These are phyloP conservation scores for Tarsius wallacei DNA, from an alignment of 2,797 vertebrate species.

Conservation along the genomic window DNA sequence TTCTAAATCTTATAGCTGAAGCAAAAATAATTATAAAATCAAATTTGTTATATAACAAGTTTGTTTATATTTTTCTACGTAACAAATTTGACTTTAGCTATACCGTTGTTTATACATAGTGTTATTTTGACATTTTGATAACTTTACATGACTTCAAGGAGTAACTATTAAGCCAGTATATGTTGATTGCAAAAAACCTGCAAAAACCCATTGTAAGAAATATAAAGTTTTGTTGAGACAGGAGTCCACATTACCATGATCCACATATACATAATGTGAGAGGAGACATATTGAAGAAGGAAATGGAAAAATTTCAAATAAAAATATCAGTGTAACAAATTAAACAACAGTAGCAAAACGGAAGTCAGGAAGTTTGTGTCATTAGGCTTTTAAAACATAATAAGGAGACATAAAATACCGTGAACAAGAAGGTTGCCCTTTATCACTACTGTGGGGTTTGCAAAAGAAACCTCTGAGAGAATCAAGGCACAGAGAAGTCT, in stretches of 20 bases:
- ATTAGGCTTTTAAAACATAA: constrained; percentile 8
- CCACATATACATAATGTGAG: constrained; percentile 40
- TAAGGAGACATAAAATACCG: not conserved
- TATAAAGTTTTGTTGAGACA: constrained; percentile 65
- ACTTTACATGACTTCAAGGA: constrained; percentile 78
- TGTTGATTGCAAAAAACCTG: constrained; percentile 73
- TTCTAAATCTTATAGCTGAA: constrained; percentile 69
- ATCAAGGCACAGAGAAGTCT: not conserved
- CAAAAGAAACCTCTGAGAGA: not conserved
- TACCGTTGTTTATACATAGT: constrained; percentile 74
- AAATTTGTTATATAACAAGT: constrained; percentile 57
- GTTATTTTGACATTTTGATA: constrained; percentile 82
- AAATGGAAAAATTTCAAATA: constrained; percentile 35
- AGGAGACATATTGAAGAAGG: not conserved
- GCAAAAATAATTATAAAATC: constrained; percentile 72
- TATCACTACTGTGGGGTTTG: not conserved
- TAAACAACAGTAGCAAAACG: constrained; percentile 20
- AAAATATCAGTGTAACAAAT: constrained; percentile 42
- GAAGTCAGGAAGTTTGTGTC: not conserved
- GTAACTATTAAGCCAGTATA: constrained; percentile 80
- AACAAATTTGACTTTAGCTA: constrained; percentile 77
- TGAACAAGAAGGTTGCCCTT: not conserved
- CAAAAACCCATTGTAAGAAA: constrained; percentile 74
- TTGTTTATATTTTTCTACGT: not conserved
- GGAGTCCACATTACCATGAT: constrained; percentile 54